A percentile compares a stretch with the other conserved stretches of the same genome.
phyloP scores from a whole-genome alignment of 2,113 vertebrate species.

The Artemisiospiza belli region DNA sequence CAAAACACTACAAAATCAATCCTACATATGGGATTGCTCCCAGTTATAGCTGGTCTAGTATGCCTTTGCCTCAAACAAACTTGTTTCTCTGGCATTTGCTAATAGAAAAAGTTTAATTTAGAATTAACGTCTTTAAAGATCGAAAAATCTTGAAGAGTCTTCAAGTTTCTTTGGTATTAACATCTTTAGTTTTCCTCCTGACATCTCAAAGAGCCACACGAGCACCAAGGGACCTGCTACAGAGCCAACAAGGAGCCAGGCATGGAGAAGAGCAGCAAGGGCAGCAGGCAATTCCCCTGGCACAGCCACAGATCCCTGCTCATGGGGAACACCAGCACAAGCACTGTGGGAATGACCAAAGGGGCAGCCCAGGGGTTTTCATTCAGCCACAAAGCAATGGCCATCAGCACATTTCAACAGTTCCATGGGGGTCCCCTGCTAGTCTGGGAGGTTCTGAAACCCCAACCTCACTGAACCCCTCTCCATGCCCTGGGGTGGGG shows the following conservation, averaged over 20 bases:
- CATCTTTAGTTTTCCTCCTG: fast-evolving
- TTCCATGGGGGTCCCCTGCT: not conserved
- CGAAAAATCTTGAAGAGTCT: not conserved
- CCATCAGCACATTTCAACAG: fast-evolving
- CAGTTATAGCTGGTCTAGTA: not conserved
- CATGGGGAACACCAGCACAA: fast-evolving
- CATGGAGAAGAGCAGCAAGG: fast-evolving
- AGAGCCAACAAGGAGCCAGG: not conserved
- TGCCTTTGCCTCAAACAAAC: fast-evolving
- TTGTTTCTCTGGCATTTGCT: not conserved
- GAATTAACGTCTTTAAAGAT: not conserved
- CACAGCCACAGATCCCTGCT: not conserved
- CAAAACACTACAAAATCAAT: not conserved
- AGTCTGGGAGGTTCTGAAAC: not conserved
- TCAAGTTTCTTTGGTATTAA: not conserved
- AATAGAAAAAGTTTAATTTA: not conserved
- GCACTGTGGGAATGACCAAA: fast-evolving
- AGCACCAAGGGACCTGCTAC: not conserved
- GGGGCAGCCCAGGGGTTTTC: not conserved
- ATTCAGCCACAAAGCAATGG: not conserved
- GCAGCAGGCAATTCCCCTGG: too few relatives aligned
- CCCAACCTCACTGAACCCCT: not conserved
- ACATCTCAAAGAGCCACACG: fast-evolving
- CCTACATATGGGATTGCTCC: fast-evolving
- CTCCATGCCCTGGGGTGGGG: not conserved